phyloP scores from a whole-genome alignment of 2,797 vertebrate species.

The Sebastes itinus region DNA sequence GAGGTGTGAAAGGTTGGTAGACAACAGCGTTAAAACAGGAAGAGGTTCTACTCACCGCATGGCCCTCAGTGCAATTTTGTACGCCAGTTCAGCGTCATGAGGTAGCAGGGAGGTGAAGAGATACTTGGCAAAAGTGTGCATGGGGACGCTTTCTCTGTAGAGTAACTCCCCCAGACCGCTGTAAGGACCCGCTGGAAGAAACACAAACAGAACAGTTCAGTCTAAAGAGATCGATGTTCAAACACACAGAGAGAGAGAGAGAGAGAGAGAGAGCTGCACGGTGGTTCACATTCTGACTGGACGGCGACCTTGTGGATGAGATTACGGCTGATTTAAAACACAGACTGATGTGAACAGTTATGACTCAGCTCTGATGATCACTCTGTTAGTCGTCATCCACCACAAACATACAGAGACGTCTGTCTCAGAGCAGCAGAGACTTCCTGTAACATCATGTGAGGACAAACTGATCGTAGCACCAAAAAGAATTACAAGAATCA shows the following conservation, averaged over 20 bases:
- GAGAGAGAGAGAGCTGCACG: neutral
- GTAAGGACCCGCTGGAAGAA: slow-evolving; percentile 91
- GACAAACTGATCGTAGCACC: neutral
- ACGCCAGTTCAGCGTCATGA: slow-evolving; percentile 97
- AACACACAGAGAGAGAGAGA: neutral
- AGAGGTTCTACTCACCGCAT: slow-evolving; percentile 88
- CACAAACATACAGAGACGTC: neutral
- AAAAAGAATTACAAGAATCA: neutral
- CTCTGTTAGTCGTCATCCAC: neutral
- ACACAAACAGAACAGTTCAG: slow-evolving; percentile 21
- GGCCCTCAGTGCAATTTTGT: slow-evolving; percentile 97
- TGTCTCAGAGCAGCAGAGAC: neutral
- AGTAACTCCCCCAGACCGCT: slow-evolving; percentile 96
- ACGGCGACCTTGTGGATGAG: neutral
- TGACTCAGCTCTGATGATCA: neutral
- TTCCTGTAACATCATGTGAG: neutral
- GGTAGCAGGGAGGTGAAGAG: slow-evolving; percentile 98
- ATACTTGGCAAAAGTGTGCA: slow-evolving; percentile 99
- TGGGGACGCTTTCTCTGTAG: slow-evolving; percentile 97
- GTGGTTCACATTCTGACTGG: neutral
- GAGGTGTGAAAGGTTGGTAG: neutral
- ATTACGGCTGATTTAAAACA: slow-evolving; percentile 8
- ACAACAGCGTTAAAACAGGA: neutral
- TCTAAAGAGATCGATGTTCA: neutral
- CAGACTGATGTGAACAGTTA: neutral